Evolutionary conservation across 1,140 invertebrate genomes (phyloP), one percentile per base, ranked within the genome.

Genomic region (Eupeodes corollae): DNA sequence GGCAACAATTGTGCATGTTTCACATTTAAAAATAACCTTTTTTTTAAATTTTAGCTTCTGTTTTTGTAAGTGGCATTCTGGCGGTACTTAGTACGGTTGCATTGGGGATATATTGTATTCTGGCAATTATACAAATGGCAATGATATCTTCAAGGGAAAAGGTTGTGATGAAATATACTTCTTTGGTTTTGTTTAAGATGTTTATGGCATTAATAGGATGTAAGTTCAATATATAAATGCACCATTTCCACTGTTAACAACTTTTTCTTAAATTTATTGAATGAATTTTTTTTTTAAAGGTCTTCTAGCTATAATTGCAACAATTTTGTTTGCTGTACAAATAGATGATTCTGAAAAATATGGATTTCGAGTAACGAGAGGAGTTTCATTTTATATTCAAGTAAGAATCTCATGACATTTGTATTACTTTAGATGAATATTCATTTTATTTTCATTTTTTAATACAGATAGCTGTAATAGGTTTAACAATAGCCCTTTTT

Each of bases 371-470:
- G 73, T 89, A 50, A 77, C 74, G 21, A 75, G 85, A 60, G 84
- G 84, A 55, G 80, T 85, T 61, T 86, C 82, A 48, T 90, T 91
- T 70, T 90, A 89, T 64, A 79, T 89, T 67, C 85, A 88, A 78
- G 86, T 88, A 73, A 75, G 42, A 50, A 15, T 11, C 5, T 14
- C 15, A 21, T 26, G n/a, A 9, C n/a, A n/a, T 3, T 16, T 37
- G 3, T n/a, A n/a, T 37, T 37, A n/a, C 10, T 26, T 26, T 26
- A n/a, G n/a, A n/a, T 44, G 21, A 45, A 30, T 16, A 15, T 40
- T 30, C 37, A 0, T 11, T 12, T 31, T 47, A 6, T 11, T 16
- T 33, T 39, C 15, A 47, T 47, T 51, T 57, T 56, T 37, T 43
- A 63, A 78, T 78, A 2, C 76, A 88, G 85, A 77, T 90, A 58